Base-by-base conservation (phyloP, 1,140 invertebrate genomes). In the Cotesia typhae region DNA sequence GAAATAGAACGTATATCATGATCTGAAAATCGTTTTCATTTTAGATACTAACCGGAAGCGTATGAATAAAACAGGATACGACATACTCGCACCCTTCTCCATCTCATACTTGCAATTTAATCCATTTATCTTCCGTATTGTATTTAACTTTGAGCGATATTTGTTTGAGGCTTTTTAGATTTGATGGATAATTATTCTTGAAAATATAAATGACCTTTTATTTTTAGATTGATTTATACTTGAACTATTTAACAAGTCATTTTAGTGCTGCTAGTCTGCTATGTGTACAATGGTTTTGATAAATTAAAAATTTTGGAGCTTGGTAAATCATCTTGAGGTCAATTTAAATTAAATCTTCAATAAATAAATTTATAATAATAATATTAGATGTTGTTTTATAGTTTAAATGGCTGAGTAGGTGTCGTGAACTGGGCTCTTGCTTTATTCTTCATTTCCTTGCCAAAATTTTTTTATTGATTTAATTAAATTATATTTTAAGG, bases 21-120 rank as follows among this genome's bases (percentile, higher is more conserved):
- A 71, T 59, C 53, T 72, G 53, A 57, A 57, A 72, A 72, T 67
- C 74, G 77, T 73, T 47, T 10, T 47, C 41, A 47, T 47, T 47
- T 74, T 52, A 57, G 68, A 59, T 66, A 59, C 71, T 51, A 75
- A 79, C 66, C 80, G 81, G 81, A 82, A 83, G 78, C 52, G 76
- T 55, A 79, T 81, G 78, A 83, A 81, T 81, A 78, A 81, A 81
- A 74, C 78, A 76, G 78, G 80, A 83, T 79, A 76, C 41, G 57
- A 77, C 71, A 67, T 73, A 67, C 79, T 77, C 74, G 64, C 71
- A 72, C 71, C 71, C 71, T 63, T 72, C 63, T 41, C 7, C 36
- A 51, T 28, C 35, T 60, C 36, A 7, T 51, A 4, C n/a, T n/a
- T 37, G 47, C 14, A 10, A 65, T 37, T 20, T 37, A 12, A 37